Evolutionary conservation across 2,797 vertebrate genomes (phyloP), one percentile per base, ranked within the genome.

Genomic region (Fistularia commersonii): DNA sequence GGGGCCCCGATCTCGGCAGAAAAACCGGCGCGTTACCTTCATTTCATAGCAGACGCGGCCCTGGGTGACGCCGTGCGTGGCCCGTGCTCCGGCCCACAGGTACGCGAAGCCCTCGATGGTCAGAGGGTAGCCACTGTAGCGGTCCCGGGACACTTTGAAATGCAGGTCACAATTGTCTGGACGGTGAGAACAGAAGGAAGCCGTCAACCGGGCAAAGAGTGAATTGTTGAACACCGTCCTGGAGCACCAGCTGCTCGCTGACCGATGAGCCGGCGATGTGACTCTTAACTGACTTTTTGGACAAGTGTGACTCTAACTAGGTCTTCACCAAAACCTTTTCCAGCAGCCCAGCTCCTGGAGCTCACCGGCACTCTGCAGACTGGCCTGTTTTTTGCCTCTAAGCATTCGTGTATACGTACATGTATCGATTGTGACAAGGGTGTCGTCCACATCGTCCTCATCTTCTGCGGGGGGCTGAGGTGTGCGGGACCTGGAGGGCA

Each of bases 31-130:
- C 11, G 8, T 52, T 41, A 95, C 95, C 95, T 95, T 97, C 88
- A 97, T 91, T 85, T 98, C 95, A 7, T 91, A 97, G 68, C 92
- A 97, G 44, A 98, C 90, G 0, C 93, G 91, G 3, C 95, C 95
- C 53, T 76, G 86, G 48, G 74, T 84, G 54, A 91, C 91, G 0
- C 95, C 95, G 0, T 97, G 95, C 10, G 93, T 90, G 9, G 93
- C 94, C 13, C 95, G 84, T 2, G 93, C 95, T 32, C 95, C 95
- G 0, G 95, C 92, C 95, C 95, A 98, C 38, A 98, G 85, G 72
- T 92, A 98, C 13, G 95, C 95, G 54, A 98, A 98, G 8, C 95
- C 95, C 77, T 98, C 94, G 0, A 96, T 95, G 35, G 95, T 97
- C 57, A 98, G 86, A 0, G 95, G 95, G 73, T 95, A 97, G 0